Evolutionary conservation across 2,888 invertebrate genomes (phyloP), one percentile per base, ranked within the genome.

Genomic region (Drosophila prolongata): DNA sequence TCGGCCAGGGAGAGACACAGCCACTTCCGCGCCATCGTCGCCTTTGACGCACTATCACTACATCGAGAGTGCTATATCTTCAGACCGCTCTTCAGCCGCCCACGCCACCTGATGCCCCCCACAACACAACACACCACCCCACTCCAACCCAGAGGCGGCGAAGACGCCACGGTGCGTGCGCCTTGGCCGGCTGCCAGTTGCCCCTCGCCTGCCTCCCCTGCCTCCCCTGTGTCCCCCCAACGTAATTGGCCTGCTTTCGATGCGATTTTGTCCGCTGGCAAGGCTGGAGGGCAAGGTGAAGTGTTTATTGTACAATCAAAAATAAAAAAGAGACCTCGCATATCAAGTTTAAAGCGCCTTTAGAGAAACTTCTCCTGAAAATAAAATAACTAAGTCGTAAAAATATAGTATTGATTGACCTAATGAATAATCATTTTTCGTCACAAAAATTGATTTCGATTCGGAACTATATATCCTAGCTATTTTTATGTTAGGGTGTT

Each of bases 181-280:
- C 84, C 81, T 81, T 82, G 82, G 82, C 84, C 77, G 47, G 59
- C 54, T 78, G 82, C 82, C 82, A 65, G 30, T 19, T 14, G 27
- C 19, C 24, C 19, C 14, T 10, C 38, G 1, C 16, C 40, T 30
- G 4, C 58, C 19, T 0, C 16, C 61, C 16, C 40, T 30, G 4
- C 58, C 19, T 0, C 16, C 61, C 14, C 34, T 24, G 10, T 30
- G 37, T 24, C 52, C 53, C 24, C 27, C 11, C 46, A 14, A 34
- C 46, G 43, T 70, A 71, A 71, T 71, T 70, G 71, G 70, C 57
- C 67, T 76, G 84, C 75, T 82, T 77, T 73, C 62, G 72, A 80
- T 75, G 82, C 75, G 75, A 62, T 70, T 43, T 79, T 53, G 61
- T 57, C 47, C 42, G 38, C 40, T 16, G 61, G 27, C 44, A 57